Conservation (phyloP, 1,140 invertebrate species). For the Anadara kagoshimensis region DNA sequence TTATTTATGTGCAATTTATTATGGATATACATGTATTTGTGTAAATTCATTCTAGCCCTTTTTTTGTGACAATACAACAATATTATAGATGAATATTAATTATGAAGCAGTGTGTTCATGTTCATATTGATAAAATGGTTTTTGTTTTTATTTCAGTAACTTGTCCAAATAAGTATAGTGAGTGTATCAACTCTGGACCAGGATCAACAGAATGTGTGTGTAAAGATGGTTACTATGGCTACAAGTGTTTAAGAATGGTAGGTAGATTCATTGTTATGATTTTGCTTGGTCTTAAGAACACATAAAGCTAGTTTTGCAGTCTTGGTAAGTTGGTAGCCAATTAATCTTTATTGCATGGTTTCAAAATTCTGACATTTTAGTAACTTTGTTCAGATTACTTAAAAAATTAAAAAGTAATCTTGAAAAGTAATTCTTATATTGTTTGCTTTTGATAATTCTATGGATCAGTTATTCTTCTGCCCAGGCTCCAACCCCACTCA, state of each 20-base stretch:
- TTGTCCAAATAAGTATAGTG: conserved; percentile 58
- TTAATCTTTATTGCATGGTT: background rate
- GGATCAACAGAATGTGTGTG: conserved; percentile 59
- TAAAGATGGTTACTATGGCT: conserved; percentile 64
- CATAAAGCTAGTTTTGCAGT: background rate
- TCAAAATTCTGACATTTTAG: background rate
- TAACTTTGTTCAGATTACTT: background rate
- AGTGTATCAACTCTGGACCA: conserved; percentile 56
- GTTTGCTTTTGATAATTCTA: background rate
- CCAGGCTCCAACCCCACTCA: background rate
- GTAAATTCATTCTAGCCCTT: too few relatives aligned
- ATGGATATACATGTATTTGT: too few relatives aligned
- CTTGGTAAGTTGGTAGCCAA: background rate
- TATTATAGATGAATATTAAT: too few relatives aligned
- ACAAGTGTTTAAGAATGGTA: conserved; percentile 66
- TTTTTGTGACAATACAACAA: too few relatives aligned
- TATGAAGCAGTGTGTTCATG: too few relatives aligned
- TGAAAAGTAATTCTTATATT: background rate
- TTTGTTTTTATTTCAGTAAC: conserved; percentile 53
- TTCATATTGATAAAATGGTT: conserved; percentile 3
- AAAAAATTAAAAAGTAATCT: background rate
- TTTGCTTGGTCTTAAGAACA: background rate
- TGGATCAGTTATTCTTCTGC: background rate
- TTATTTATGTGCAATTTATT: too few relatives aligned
- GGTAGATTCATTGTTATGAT: conserved; percentile 8